phyloP scores from a whole-genome alignment of 2,113 vertebrate genomes.

The Phaethornis superciliosus region DNA sequence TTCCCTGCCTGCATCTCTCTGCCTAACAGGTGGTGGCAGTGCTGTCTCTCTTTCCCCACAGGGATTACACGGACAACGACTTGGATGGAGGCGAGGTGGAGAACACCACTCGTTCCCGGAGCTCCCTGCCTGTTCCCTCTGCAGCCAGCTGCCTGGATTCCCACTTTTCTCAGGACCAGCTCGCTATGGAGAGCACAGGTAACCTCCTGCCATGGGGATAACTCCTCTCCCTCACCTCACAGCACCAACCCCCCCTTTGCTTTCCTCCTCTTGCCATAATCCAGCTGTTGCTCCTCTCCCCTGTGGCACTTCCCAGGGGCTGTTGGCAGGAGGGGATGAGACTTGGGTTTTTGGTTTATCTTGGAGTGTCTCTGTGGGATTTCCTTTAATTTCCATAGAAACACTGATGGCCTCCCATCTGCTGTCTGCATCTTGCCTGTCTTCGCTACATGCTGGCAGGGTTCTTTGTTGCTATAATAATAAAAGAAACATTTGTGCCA shows the following conservation, averaged over 20 bases:
- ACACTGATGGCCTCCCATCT: conserved; percentile 13
- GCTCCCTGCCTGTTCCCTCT: conserved; percentile 72
- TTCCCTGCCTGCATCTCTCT: background rate
- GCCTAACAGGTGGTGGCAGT: background rate
- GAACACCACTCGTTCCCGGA: conserved; percentile 67
- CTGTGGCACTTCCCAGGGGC: background rate
- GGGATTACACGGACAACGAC: conserved; percentile 87
- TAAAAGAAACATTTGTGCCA: background rate
- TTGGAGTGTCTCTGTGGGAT: background rate
- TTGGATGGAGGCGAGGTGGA: conserved; percentile 84
- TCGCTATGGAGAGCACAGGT: conserved; percentile 78
- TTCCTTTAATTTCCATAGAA: conserved; percentile 35
- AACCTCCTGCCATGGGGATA: background rate
- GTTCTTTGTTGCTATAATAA: background rate
- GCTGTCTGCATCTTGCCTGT: conserved; percentile 9
- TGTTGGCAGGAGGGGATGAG: background rate
- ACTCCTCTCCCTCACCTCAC: background rate
- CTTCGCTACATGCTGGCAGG: accelerated
- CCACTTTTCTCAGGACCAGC: conserved; percentile 71
- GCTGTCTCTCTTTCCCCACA: conserved; percentile 35
- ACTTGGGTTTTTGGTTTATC: background rate
- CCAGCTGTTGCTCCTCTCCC: background rate
- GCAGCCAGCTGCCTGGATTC: conserved; percentile 70
- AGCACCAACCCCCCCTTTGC: background rate
- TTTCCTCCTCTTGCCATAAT: background rate